These are phyloP conservation scores for Drymonia ruficornis DNA, from an alignment of 2,888 invertebrate genomes.

Conservation along the genomic window DNA sequence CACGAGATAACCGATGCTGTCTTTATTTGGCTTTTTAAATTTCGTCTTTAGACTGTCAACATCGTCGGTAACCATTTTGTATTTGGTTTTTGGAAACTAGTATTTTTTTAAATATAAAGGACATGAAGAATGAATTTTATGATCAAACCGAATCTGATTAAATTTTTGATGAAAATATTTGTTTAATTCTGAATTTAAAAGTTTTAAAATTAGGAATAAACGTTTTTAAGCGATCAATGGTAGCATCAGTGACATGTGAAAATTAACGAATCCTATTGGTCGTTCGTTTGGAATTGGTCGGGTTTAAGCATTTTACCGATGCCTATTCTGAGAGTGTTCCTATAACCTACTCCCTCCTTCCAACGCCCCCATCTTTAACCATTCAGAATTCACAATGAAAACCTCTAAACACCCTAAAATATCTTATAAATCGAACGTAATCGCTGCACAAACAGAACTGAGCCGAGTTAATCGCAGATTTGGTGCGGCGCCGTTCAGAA, in stretches of 20 bases:
- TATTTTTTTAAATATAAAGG: slow-evolving; percentile 29
- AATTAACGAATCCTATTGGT: no score
- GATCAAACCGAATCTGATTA: neutral
- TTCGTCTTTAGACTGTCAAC: slow-evolving; percentile 60
- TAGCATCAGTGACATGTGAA: no score
- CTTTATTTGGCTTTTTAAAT: slow-evolving; percentile 71
- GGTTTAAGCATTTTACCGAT: no score
- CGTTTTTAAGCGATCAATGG: no score
- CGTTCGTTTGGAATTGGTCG: no score
- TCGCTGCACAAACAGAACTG: slow-evolving; percentile 26
- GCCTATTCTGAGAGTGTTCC: no score
- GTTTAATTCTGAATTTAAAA: neutral
- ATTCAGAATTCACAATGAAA: neutral
- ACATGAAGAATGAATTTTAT: slow-evolving; percentile 7
- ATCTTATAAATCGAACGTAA: slow-evolving; percentile 44
- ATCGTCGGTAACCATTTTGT: slow-evolving; percentile 27
- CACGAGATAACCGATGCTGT: slow-evolving; percentile 71
- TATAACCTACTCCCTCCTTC: no score
- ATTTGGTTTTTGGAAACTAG: slow-evolving; percentile 20
- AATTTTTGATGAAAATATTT: neutral
- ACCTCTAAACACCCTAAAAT: slow-evolving; percentile 24
- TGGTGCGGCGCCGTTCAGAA: slow-evolving; percentile 72
- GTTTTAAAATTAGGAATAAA: neutral
- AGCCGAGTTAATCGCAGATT: slow-evolving; percentile 53
- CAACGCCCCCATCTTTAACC: no score